Evolutionary conservation across 2,888 invertebrate species (phyloP), one percentile per base, ranked within the genome.

Genomic region (Drosophila mimica): DNA sequence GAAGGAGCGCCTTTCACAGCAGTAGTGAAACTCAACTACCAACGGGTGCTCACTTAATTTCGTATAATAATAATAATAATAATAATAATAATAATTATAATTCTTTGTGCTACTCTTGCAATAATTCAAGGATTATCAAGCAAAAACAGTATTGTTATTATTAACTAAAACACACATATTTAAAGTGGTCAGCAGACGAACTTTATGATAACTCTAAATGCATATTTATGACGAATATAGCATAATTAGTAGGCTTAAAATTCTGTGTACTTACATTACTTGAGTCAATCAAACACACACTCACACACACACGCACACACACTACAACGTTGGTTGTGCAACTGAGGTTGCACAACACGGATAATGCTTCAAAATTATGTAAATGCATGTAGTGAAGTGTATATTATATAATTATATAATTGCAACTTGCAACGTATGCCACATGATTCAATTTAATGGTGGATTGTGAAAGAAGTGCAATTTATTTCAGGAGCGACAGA

Each of bases 41-140:
- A 9, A 17, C 34, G 13, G 38, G 43, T 34, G 46, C 49, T 53
- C 33, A 36, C n/a, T 20, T 43, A 13, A 51, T 38, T 48, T n/a
- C 13, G 53, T 36, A 56, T 38, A n/a, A 56, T 56, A 25, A n/a
- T n/a, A n/a, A n/a, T n/a, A n/a, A n/a, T n/a, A 20, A 8, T 34
- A 54, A 34, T 53, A 53, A 57, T 38, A 34, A 63, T 38, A 30
- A 54, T 25, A 43, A 40, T 4, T 48, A 48, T 40, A 57, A 71
- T 56, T 74, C 56, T 69, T 78, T 70, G 72, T 74, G 88, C 79
- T 82, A 75, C 67, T 83, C 73, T 79, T 70, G 74, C 83, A 79
- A 82, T 89, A 86, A 81, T 81, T 61, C 79, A 90, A 86, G 86
- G 83, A 87, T 87, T 86, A 80, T 73, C 60, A 79, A 54, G 63